phyloP scores from a whole-genome alignment of 2,797 vertebrate genomes.

The Benthosema pterotum region DNA sequence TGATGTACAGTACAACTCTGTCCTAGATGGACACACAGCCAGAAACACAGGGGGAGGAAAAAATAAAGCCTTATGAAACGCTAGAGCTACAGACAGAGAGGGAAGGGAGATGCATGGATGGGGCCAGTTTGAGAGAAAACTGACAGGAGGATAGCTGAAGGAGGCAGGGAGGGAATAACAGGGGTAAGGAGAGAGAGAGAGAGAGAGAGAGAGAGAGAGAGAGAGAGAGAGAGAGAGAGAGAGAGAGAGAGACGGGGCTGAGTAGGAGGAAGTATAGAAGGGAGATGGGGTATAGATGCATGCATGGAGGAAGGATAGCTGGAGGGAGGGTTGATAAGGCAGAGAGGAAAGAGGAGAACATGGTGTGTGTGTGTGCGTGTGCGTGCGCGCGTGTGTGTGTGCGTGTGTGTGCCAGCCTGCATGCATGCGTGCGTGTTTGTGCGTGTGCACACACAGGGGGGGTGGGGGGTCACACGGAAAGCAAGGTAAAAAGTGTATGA shows the following conservation, averaged over 20 bases:
- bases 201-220: not conserved
- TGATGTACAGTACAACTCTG: no score
- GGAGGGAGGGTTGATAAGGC: slow-evolving; percentile 9
- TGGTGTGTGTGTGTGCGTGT: no score
- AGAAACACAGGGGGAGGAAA: no score
- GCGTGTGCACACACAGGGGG: not conserved
- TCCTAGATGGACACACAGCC: no score
- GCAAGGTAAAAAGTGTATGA: slow-evolving; percentile 1
- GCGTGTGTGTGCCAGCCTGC: not conserved
- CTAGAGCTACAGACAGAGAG: slow-evolving; percentile 25
- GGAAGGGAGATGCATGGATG: slow-evolving; percentile 2
- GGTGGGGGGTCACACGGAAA: not conserved
- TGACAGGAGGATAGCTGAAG: not conserved
- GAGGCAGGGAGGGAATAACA: not conserved
- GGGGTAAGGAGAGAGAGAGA: not conserved
- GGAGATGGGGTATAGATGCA: no score
- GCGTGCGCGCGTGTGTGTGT: not conserved
- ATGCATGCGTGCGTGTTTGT: not conserved
- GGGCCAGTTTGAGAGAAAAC: not conserved
- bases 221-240: not conserved
- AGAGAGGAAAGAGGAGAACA: not conserved
- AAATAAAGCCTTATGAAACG: not conserved
- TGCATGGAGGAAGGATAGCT: slow-evolving; percentile 66
- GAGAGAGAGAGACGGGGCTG: not conserved
- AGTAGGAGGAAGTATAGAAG: not conserved